phyloP scores from a whole-genome alignment of 2,888 invertebrate genomes.

The Rapana venosa region DNA sequence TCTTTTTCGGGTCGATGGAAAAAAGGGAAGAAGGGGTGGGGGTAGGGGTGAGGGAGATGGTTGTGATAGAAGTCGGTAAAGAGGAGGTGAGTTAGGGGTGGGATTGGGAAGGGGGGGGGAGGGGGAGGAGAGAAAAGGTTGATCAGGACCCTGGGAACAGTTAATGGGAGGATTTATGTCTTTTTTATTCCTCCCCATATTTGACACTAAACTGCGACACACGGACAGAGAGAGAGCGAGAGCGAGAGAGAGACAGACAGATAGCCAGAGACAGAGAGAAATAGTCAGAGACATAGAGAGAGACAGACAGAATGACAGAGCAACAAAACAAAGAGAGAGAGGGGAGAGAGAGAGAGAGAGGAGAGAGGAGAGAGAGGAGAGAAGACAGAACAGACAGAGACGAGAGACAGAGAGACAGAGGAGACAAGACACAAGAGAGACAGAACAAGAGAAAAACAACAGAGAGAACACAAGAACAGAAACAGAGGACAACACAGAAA shows the following conservation, averaged over 20 bases:
- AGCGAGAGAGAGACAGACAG: too few relatives aligned
- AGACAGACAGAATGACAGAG: background rate
- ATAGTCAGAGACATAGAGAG: too few relatives aligned
- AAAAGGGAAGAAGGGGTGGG: background rate
- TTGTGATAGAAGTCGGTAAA: too few relatives aligned
- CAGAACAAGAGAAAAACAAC: background rate
- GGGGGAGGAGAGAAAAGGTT: background rate
- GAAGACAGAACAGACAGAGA: background rate
- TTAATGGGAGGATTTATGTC: slow-evolving; percentile 18
- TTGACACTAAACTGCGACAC: slow-evolving; percentile 5
- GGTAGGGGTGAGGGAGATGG: too few relatives aligned
- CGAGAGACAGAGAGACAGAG: background rate
- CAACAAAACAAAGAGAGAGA: background rate
- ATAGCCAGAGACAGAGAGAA: background rate
- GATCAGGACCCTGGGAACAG: background rate
- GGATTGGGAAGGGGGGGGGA: background rate
- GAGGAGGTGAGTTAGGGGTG: too few relatives aligned
- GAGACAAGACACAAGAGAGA: background rate
- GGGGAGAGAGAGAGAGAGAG: background rate
- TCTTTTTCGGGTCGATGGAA: background rate
- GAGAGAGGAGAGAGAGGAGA: background rate
- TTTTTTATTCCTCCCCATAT: background rate
- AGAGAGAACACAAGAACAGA: background rate
- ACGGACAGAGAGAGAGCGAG: too few relatives aligned
- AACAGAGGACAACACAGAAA: background rate